A percentile compares a stretch with the other conserved stretches of the same genome.
These are phyloP conservation scores for Gallinago stenura DNA, from an alignment of 2,797 vertebrate genomes.

Conservation along the genomic window DNA sequence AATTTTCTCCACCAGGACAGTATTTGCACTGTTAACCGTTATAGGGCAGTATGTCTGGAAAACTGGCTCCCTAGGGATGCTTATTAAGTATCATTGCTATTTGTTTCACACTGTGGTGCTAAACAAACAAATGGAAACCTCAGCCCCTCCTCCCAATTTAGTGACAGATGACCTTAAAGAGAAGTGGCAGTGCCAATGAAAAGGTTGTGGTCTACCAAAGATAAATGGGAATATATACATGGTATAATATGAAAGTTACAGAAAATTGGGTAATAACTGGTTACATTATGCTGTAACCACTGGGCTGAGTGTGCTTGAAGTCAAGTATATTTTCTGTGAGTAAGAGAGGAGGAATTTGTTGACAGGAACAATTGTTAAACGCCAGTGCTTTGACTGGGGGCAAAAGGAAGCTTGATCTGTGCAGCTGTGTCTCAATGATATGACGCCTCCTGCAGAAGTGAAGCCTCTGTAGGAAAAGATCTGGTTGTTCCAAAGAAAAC, in stretches of 20 bases:
- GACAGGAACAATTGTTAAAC: not conserved
- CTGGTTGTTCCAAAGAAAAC: not conserved
- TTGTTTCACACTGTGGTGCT: not conserved
- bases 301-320: not conserved
- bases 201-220: conserved; percentile 36
- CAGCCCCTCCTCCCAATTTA: not conserved
- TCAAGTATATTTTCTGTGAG: not conserved
- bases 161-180: not conserved
- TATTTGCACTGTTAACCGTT: not conserved
- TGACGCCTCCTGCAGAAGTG: not conserved
- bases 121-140: conserved; percentile 31
- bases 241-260: not conserved
- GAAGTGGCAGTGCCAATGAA: not conserved
- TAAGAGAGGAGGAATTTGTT: not conserved
- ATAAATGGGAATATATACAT: not conserved
- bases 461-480: not conserved
- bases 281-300: not conserved
- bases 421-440: not conserved
- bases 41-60: not conserved
- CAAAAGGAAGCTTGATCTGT: conserved; percentile 2
- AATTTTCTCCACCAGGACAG: not conserved
- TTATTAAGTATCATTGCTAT: not conserved
- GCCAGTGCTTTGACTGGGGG: not conserved
- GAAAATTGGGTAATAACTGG: conserved; percentile 49
- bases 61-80: not conserved